Evolutionary conservation across 2,113 vertebrate genomes (phyloP).

Genomic region (Carettochelys insculpta): DNA sequence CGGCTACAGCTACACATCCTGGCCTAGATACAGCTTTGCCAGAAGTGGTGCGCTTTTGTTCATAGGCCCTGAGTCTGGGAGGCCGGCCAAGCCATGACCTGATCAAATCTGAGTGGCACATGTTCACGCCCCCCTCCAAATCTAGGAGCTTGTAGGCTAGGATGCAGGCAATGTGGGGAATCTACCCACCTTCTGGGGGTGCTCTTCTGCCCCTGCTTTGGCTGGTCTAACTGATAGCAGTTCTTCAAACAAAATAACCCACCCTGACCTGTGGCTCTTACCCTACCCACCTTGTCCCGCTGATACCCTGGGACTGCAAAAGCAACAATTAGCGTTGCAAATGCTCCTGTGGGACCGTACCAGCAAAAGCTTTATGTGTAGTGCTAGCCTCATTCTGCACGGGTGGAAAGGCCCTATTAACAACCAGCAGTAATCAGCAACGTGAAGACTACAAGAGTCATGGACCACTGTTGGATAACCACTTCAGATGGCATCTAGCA

Average conservation of each 20-base stretch:
- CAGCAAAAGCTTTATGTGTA: not conserved
- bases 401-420: not conserved
- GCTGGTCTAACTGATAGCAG: not conserved
- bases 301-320: not conserved
- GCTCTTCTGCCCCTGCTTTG: not conserved
- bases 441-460: not conserved
- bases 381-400: not conserved
- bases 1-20: not conserved
- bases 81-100: not conserved
- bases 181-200: not conserved
- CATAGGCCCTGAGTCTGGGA: not conserved
- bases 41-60: not conserved
- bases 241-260: not conserved
- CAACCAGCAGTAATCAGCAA: not conserved
- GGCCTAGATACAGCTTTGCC: not conserved
- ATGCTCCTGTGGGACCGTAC: not conserved
- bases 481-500: too few species aligned
- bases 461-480: not conserved
- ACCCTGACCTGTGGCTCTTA: not conserved
- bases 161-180: not conserved
- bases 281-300: not conserved
- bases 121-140: too few species aligned
- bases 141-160: not conserved
- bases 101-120: not conserved
- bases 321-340: not conserved